phyloP scores from a whole-genome alignment of 2,797 vertebrate species.

The Avahi laniger region DNA sequence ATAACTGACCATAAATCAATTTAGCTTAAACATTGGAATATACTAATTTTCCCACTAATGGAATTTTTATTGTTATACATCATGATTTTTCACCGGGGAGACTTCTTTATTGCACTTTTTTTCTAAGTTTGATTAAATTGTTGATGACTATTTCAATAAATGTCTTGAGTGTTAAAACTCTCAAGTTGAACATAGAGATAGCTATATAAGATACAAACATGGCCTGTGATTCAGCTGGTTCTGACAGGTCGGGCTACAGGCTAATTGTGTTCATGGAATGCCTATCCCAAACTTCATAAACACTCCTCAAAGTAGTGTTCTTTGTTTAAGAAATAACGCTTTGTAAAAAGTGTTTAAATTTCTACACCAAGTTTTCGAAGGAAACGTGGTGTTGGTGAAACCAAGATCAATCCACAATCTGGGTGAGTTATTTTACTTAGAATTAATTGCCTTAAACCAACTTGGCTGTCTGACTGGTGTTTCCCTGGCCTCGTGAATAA shows the following conservation, averaged over 20 bases:
- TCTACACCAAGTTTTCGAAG: not conserved
- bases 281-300: not conserved
- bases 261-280: not conserved
- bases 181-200: not conserved
- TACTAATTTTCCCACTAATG: not conserved
- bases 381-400: not conserved
- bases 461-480: not conserved
- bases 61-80: constrained; percentile 2
- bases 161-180: not conserved
- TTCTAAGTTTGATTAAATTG: not conserved
- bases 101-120: not conserved
- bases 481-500: not conserved
- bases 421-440: not conserved
- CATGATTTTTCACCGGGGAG: not conserved
- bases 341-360: not conserved
- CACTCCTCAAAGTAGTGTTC: not conserved
- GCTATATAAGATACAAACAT: not conserved
- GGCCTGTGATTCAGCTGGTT: not conserved
- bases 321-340: not conserved
- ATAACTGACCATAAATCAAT: not conserved
- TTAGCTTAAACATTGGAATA: not conserved
- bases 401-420: not conserved
- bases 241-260: not conserved
- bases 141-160: not conserved
- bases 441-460: not conserved